phyloP scores from a whole-genome alignment of 2,113 vertebrate species.

The Marmota flaviventris region DNA sequence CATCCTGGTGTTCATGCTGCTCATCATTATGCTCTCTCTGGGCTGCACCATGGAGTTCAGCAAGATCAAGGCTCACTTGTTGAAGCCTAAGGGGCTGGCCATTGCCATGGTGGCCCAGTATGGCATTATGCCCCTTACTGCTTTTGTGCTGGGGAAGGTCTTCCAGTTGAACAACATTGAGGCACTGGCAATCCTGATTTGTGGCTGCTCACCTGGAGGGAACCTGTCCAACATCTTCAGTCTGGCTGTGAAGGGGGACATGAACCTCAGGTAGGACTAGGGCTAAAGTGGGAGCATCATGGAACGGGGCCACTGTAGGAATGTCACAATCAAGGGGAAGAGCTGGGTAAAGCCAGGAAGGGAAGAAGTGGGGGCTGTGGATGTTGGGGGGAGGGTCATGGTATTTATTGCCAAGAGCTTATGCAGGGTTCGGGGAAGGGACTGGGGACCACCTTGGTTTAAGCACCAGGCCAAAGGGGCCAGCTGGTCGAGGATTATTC shows the following conservation, averaged over 20 bases:
- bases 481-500: not conserved
- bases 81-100: constrained; percentile 89
- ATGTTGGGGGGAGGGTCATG: not conserved
- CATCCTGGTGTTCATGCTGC: constrained; percentile 84
- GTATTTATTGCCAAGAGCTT: not conserved
- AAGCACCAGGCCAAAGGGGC: not conserved
- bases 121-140: constrained; percentile 92
- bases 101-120: constrained; percentile 91
- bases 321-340: not conserved
- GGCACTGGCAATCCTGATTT: constrained; percentile 91
- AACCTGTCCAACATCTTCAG: constrained; percentile 92
- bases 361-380: not conserved
- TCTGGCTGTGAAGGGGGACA: constrained; percentile 90
- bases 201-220: constrained; percentile 93
- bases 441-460: not conserved
- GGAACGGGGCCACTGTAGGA: not conserved
- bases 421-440: not conserved
- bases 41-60: constrained; percentile 92
- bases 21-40: constrained; percentile 89
- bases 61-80: constrained; percentile 90
- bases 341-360: not conserved
- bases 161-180: constrained; percentile 87
- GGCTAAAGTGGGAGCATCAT: not conserved
- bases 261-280: constrained; percentile 92
- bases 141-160: constrained; percentile 89